Evolutionary conservation across 2,797 vertebrate genomes (phyloP).

Genomic region (Galago senegalensis): DNA sequence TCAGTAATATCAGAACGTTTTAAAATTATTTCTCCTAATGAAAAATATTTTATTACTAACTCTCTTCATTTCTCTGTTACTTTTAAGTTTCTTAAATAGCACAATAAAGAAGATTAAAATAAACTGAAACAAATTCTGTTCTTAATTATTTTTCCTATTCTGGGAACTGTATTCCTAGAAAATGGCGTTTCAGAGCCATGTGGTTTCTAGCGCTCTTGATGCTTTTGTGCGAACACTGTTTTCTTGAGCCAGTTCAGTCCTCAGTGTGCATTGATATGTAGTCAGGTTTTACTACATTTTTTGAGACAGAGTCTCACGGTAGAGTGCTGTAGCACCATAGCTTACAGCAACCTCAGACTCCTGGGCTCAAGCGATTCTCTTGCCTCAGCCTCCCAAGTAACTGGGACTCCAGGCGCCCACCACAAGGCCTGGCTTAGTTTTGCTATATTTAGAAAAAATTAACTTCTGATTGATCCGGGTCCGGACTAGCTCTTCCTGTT

Average conservation of each 20-base stretch:
- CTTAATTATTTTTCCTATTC: constrained; percentile 73
- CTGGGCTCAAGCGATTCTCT: no score
- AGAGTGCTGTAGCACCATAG: no score
- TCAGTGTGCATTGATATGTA: background rate
- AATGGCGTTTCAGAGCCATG: constrained; percentile 36
- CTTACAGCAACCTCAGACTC: no score
- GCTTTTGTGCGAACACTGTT: background rate
- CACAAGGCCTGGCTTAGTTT: background rate
- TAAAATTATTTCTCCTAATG: constrained; percentile 59
- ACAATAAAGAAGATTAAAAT: constrained; percentile 63
- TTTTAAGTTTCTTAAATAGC: constrained; percentile 66
- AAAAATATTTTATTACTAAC: constrained; percentile 52
- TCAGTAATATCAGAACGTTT: constrained; percentile 1
- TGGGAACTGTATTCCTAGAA: constrained; percentile 62
- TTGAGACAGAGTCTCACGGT: no score
- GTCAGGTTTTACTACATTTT: background rate
- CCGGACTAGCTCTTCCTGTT: background rate
- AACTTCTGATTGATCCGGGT: background rate
- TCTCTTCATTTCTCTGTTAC: constrained; percentile 52
- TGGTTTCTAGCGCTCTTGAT: background rate
- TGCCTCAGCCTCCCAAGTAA: no score
- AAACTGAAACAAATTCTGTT: constrained; percentile 75
- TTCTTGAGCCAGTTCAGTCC: background rate
- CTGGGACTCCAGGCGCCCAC: no score
- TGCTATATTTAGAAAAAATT: background rate